Percentiles rank a stretch among this genome's conserved stretches.
These are phyloP conservation scores for Eupithecia pulchellata DNA, from an alignment of 2,888 invertebrate species.

Conservation along the genomic window DNA sequence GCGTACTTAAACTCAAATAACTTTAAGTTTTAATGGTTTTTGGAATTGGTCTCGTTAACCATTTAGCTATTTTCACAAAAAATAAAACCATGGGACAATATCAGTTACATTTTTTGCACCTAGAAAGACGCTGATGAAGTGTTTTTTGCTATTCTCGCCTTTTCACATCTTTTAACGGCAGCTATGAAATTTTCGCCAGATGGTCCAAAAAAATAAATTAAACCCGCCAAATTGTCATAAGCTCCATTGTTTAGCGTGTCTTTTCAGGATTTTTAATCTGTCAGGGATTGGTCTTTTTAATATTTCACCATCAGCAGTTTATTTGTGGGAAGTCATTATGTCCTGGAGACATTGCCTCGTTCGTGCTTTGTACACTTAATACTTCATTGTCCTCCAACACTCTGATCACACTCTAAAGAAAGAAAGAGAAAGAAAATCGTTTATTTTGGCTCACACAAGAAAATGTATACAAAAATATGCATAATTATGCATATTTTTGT, in stretches of 20 bases:
- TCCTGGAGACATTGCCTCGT: background rate
- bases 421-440: too few relatives aligned
- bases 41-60: background rate
- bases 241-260: slow-evolving; percentile 41
- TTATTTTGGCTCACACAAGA: too few relatives aligned
- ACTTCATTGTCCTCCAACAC: background rate
- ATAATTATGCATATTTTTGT: too few relatives aligned
- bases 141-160: slow-evolving; percentile 34
- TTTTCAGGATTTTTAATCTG: slow-evolving; percentile 39
- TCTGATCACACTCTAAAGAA: too few relatives aligned
- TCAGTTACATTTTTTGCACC: slow-evolving; percentile 37
- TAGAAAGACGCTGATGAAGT: slow-evolving; percentile 35
- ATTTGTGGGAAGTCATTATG: slow-evolving; percentile 17
- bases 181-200: slow-evolving; percentile 44
- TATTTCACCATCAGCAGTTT: slow-evolving; percentile 32
- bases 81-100: slow-evolving; percentile 31
- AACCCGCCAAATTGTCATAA: slow-evolving; percentile 43
- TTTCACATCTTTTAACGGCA: slow-evolving; percentile 43
- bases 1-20: background rate
- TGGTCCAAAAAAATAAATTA: slow-evolving; percentile 46
- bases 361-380: background rate
- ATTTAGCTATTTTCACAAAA: slow-evolving; percentile 12
- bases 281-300: slow-evolving; percentile 34
- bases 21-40: background rate
- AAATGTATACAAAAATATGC: too few relatives aligned